Conservation (phyloP, 2,113 vertebrate genomes). For the Saguinus imperator region DNA sequence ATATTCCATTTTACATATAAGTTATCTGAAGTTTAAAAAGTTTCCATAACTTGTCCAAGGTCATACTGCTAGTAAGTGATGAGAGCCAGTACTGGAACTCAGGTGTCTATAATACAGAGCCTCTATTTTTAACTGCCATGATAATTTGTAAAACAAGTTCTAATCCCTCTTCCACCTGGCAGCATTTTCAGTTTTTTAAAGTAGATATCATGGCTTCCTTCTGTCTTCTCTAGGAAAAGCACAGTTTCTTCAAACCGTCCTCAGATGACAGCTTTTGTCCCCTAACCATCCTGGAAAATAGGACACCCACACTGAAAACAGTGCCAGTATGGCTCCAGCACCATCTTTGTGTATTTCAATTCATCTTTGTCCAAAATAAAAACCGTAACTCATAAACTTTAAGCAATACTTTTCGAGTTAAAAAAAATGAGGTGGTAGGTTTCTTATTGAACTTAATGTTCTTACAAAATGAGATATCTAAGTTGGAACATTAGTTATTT, state of each 20-base stretch:
- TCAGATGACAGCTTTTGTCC: neutral
- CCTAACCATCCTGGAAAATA: neutral
- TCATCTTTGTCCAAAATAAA: slow-evolving; percentile 37
- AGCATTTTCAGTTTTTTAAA: neutral
- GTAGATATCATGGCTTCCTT: neutral
- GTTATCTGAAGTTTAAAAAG: neutral
- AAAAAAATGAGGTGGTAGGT: slow-evolving; percentile 56
- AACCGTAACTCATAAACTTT: slow-evolving; percentile 48
- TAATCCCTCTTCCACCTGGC: neutral
- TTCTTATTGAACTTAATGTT: slow-evolving; percentile 68
- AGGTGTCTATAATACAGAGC: neutral
- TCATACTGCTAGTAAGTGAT: neutral
- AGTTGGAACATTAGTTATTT: slow-evolving; percentile 55
- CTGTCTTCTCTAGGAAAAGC: neutral
- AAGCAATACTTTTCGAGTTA: slow-evolving; percentile 56
- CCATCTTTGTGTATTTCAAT: neutral
- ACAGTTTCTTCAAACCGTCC: neutral
- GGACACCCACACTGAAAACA: neutral
- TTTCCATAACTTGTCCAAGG: neutral
- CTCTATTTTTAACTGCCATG: neutral
- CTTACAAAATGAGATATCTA: slow-evolving; percentile 62
- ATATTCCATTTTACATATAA: neutral
- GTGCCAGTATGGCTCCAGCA: neutral
- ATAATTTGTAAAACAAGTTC: neutral
- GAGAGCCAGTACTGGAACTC: neutral